A percentile compares a stretch with the other conserved stretches of the same genome.
Evolutionary conservation across 2,888 invertebrate genomes (phyloP).

Genomic region (Ichneumoninae sp.): DNA sequence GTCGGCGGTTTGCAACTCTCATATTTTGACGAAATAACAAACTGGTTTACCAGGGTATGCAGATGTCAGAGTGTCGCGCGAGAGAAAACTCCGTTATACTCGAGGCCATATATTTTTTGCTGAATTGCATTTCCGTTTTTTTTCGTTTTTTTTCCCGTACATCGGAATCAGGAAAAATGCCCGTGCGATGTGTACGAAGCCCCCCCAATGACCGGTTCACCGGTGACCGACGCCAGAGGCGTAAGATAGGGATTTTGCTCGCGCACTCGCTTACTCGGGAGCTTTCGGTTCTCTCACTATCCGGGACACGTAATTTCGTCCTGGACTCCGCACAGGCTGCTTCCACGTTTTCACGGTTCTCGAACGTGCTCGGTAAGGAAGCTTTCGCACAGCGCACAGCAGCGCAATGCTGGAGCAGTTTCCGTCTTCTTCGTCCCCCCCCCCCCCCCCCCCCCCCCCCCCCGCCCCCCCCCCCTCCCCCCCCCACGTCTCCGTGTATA

Average conservation of each 20-base stretch:
- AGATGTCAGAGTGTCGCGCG: neutral
- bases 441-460: neutral
- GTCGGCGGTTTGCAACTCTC: neutral
- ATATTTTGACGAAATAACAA: neutral
- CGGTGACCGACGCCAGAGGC: constrained; percentile 1
- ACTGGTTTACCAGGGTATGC: neutral
- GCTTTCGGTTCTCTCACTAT: constrained; percentile 61
- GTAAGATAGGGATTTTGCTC: constrained; percentile 39
- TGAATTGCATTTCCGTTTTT: constrained; percentile 48
- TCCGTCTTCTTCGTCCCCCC: constrained; percentile 16
- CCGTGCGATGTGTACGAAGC: constrained; percentile 21
- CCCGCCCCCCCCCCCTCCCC: too few species aligned
- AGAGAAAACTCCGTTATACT: constrained; percentile 41
- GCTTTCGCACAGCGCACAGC: constrained; percentile 41
- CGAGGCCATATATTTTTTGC: constrained; percentile 48
- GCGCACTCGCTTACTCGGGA: constrained; percentile 29
- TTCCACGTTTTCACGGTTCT: constrained; percentile 57
- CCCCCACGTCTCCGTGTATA: too few species aligned
- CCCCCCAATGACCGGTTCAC: neutral
- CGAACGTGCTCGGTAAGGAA: constrained; percentile 60
- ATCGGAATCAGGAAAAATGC: constrained; percentile 57
- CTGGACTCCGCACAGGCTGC: constrained; percentile 55
- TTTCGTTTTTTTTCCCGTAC: constrained; percentile 36
- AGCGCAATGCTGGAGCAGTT: constrained; percentile 31
- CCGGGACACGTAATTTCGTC: constrained; percentile 76